Conservation (phyloP, 2,888 invertebrate genomes). For the Dioctria linearis region DNA sequence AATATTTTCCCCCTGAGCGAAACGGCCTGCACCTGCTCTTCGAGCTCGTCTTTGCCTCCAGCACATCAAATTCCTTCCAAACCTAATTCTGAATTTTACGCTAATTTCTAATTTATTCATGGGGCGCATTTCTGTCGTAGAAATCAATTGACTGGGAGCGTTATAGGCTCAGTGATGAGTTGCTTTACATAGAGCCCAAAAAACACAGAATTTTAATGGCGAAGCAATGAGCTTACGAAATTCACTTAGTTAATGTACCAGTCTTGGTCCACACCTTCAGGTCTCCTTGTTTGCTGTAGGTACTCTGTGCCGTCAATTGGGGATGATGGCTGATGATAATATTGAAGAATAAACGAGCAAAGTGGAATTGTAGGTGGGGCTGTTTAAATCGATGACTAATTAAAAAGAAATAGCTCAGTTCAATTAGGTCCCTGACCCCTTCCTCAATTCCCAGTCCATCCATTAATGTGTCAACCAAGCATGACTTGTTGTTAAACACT, state of each 20-base stretch:
- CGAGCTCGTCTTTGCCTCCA: not conserved
- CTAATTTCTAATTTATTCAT: constrained; percentile 53
- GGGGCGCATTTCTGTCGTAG: constrained; percentile 42
- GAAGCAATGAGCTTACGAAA: not conserved
- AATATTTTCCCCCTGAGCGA: constrained; percentile 13
- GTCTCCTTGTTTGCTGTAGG: not conserved
- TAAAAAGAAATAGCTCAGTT: constrained; percentile 17
- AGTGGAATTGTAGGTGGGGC: not conserved
- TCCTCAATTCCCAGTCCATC: not conserved
- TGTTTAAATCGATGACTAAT: not conserved
- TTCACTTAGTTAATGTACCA: constrained; percentile 38
- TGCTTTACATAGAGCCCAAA: constrained; percentile 20
- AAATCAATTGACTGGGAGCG: constrained; percentile 45
- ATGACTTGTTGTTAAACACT: constrained; percentile 6
- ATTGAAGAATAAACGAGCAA: not conserved
- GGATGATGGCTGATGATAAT: not conserved
- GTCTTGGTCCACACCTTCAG: not conserved
- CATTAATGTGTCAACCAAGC: not conserved
- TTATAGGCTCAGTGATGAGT: constrained; percentile 31
- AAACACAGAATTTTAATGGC: constrained; percentile 13
- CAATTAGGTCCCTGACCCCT: not conserved
- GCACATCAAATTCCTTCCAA: not conserved
- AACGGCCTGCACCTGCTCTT: constrained; percentile 29
- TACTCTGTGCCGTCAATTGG: not conserved
- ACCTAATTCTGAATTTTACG: constrained; percentile 45